phyloP scores from a whole-genome alignment of 2,888 invertebrate species.

The Clunio marinus region DNA sequence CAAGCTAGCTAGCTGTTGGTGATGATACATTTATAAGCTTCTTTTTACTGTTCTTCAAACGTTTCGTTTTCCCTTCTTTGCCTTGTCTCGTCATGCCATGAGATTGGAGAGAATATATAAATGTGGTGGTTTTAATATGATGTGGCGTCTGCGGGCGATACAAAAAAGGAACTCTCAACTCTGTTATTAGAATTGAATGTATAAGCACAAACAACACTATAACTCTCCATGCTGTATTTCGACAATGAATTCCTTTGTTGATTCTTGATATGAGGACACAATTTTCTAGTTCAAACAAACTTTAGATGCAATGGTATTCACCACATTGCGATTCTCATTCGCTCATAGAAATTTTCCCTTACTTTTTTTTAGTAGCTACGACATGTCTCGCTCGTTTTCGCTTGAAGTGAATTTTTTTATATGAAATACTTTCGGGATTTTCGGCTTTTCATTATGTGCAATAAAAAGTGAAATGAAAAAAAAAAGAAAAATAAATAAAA shows the following conservation, averaged over 20 bases:
- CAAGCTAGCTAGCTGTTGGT: too few species aligned
- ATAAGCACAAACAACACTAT: too few species aligned
- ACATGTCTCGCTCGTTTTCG: too few species aligned
- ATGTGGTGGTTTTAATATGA: slow-evolving; percentile 10
- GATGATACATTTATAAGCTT: too few species aligned
- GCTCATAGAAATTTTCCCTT: neutral
- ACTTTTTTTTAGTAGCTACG: neutral
- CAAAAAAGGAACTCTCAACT: neutral
- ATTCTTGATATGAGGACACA: neutral
- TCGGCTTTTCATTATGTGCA: too few species aligned
- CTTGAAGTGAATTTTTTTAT: neutral
- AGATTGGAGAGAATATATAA: too few species aligned
- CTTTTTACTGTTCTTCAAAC: neutral
- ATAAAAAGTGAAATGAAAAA: too few species aligned
- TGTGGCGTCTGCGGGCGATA: slow-evolving; percentile 1
- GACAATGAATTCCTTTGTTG: neutral
- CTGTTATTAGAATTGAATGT: neutral
- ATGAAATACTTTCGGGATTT: slow-evolving; percentile 27
- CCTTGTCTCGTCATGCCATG: too few species aligned
- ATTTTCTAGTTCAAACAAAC: neutral
- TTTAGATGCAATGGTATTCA: neutral
- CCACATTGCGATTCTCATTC: neutral
- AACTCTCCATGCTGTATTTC: too few species aligned
- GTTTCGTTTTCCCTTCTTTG: too few species aligned
- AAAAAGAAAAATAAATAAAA: neutral